Conservation (phyloP, 2,797 vertebrate genomes). For the Decapterus maruadsi region DNA sequence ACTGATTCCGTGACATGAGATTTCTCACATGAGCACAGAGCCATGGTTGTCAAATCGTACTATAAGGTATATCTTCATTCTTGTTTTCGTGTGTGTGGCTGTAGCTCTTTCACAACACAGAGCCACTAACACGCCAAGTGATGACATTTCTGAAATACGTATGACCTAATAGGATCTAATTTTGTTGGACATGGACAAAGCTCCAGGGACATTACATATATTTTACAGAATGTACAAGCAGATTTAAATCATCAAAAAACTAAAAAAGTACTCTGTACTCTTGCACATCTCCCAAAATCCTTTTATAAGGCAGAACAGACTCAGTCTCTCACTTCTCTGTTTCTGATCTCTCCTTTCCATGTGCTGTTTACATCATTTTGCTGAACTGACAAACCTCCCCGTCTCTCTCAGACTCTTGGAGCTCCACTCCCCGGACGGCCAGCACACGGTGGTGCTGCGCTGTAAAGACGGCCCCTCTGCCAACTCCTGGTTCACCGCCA, state of each 20-base stretch:
- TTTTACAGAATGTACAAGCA: background rate
- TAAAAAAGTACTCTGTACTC: background rate
- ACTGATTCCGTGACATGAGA: background rate
- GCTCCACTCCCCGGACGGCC: conserved; percentile 95
- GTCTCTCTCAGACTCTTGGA: conserved; percentile 89
- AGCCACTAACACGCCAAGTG: background rate
- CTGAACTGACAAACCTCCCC: background rate
- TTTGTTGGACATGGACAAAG: background rate
- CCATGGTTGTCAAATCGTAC: background rate
- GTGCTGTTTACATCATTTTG: background rate
- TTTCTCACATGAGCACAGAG: background rate
- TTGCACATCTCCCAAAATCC: background rate
- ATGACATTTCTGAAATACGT: background rate
- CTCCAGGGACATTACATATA: background rate
- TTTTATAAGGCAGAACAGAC: background rate
- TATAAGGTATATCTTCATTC: background rate
- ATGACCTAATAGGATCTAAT: background rate
- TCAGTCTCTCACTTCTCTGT: background rate
- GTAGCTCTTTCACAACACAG: too few relatives aligned
- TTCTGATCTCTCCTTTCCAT: background rate
- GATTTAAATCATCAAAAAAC: background rate
- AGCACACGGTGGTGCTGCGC: conserved; percentile 94
- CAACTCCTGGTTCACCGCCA: conserved; percentile 94
- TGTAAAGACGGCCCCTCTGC: conserved; percentile 92
- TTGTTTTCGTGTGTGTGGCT: too few relatives aligned